These are phyloP conservation scores for Apotomis turbidana DNA, from an alignment of 2,888 invertebrate species.

Conservation along the genomic window DNA sequence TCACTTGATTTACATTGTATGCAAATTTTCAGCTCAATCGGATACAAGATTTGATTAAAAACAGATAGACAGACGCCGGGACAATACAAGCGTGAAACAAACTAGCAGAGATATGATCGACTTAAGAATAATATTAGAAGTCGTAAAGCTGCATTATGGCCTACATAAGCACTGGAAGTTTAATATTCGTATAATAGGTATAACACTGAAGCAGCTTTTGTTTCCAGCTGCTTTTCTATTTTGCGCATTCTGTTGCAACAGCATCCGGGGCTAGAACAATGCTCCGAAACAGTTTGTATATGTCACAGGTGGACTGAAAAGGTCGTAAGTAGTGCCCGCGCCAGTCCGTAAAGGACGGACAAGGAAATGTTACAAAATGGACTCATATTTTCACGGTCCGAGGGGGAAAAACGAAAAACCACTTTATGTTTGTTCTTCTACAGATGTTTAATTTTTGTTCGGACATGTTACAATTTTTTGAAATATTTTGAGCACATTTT, in stretches of 20 bases:
- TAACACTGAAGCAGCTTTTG: slow-evolving; percentile 19
- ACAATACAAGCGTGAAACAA: too few relatives aligned
- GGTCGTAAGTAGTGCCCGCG: slow-evolving; percentile 23
- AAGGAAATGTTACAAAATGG: slow-evolving; percentile 16
- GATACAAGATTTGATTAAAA: too few relatives aligned
- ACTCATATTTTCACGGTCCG: slow-evolving; percentile 7
- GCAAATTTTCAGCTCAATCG: too few relatives aligned
- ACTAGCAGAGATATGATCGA: too few relatives aligned
- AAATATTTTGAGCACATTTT: too few relatives aligned
- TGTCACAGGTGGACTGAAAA: slow-evolving; percentile 34
- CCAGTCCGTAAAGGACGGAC: slow-evolving; percentile 20
- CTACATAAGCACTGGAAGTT: slow-evolving; percentile 11
- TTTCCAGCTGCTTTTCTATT: slow-evolving; percentile 32
- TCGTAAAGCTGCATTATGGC: slow-evolving; percentile 2
- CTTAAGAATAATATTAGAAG: background rate
- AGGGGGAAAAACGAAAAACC: background rate
- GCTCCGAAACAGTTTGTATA: slow-evolving; percentile 34
- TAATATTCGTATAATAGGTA: slow-evolving; percentile 24
- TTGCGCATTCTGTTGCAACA: slow-evolving; percentile 29
- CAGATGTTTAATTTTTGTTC: too few relatives aligned
- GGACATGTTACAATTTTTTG: too few relatives aligned
- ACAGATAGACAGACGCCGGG: too few relatives aligned
- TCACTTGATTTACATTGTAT: too few relatives aligned
- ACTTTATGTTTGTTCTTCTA: too few relatives aligned
- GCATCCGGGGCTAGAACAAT: slow-evolving; percentile 35